A percentile compares a stretch with the other conserved stretches of the same genome.
These are phyloP conservation scores for Diarsia brunnea DNA, from an alignment of 2,888 invertebrate species.

Conservation along the genomic window DNA sequence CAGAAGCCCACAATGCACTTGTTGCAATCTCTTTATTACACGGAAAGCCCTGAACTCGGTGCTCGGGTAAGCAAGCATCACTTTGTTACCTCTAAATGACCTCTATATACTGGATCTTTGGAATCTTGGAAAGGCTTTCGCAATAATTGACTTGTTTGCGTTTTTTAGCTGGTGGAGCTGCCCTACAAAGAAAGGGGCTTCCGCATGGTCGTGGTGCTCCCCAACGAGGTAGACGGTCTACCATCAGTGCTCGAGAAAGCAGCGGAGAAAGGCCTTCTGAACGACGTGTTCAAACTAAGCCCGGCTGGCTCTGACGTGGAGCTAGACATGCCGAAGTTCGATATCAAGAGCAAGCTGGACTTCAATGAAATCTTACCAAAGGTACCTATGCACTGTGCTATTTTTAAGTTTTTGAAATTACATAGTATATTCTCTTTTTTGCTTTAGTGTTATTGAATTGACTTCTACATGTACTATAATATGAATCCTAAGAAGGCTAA, in stretches of 20 bases:
- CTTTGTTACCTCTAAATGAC: slow-evolving; percentile 1
- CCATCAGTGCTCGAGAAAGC: slow-evolving; percentile 72
- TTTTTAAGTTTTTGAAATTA: background rate
- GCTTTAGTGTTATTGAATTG: background rate
- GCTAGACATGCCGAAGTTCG: slow-evolving; percentile 78
- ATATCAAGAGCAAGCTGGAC: slow-evolving; percentile 73
- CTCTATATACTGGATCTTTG: background rate
- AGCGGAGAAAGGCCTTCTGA: slow-evolving; percentile 70
- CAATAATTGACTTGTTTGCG: slow-evolving; percentile 10
- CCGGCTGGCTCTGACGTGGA: slow-evolving; percentile 68
- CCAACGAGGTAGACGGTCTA: slow-evolving; percentile 76
- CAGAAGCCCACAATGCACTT: slow-evolving; percentile 78
- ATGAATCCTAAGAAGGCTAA: background rate
- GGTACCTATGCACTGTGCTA: slow-evolving; percentile 62
- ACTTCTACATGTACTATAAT: background rate
- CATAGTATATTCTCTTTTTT: background rate
- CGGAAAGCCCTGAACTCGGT: slow-evolving; percentile 71
- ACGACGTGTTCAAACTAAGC: slow-evolving; percentile 71
- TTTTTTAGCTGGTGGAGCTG: slow-evolving; percentile 76
- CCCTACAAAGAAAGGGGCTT: slow-evolving; percentile 78
- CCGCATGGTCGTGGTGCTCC: slow-evolving; percentile 80
- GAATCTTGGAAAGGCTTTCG: background rate
- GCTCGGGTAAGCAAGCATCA: slow-evolving; percentile 70
- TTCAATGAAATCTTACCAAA: slow-evolving; percentile 75
- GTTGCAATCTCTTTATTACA: slow-evolving; percentile 70